Evolutionary conservation across 2,113 vertebrate species (phyloP).

Genomic region (Budorcas taxicolor): DNA sequence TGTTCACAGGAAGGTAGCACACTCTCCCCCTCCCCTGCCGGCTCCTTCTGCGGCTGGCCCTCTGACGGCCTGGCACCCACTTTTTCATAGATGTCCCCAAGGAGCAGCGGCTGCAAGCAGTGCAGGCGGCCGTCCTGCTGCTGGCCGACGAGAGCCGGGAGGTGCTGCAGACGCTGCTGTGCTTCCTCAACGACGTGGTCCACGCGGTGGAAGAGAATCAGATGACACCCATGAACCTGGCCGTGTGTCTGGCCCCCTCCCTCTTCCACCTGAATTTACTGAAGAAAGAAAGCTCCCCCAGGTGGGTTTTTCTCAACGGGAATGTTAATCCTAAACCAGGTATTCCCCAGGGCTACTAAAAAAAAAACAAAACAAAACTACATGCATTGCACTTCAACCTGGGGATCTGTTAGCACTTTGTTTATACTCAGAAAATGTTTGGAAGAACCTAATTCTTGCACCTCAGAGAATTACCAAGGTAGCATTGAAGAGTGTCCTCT

Average conservation of each 20-base stretch:
- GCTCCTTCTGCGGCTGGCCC: background rate
- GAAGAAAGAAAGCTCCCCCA: slow-evolving; percentile 95
- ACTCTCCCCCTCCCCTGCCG: fast-evolving
- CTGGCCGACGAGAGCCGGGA: slow-evolving; percentile 97
- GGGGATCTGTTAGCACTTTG: background rate
- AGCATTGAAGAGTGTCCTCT: background rate
- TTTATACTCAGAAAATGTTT: background rate
- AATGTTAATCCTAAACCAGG: too few species aligned
- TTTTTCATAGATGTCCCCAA: slow-evolving; percentile 89
- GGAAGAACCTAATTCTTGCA: background rate
- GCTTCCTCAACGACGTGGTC: slow-evolving; percentile 95
- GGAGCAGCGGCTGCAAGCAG: slow-evolving; percentile 93
- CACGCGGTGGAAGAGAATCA: slow-evolving; percentile 95
- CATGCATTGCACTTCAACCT: background rate
- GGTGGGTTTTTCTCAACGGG: slow-evolving; percentile 73
- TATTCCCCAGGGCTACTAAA: background rate
- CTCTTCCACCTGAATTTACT: slow-evolving; percentile 97
- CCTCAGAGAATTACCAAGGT: background rate
- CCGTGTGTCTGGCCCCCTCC: slow-evolving; percentile 96
- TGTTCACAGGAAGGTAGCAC: fast-evolving
- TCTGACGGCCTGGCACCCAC: fast-evolving
- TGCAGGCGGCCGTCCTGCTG: slow-evolving; percentile 94
- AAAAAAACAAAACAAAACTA: background rate
- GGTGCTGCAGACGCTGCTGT: slow-evolving; percentile 92
- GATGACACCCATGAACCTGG: slow-evolving; percentile 98